Conservation (phyloP, 2,888 invertebrate species). For the Notodonta dromedarius region DNA sequence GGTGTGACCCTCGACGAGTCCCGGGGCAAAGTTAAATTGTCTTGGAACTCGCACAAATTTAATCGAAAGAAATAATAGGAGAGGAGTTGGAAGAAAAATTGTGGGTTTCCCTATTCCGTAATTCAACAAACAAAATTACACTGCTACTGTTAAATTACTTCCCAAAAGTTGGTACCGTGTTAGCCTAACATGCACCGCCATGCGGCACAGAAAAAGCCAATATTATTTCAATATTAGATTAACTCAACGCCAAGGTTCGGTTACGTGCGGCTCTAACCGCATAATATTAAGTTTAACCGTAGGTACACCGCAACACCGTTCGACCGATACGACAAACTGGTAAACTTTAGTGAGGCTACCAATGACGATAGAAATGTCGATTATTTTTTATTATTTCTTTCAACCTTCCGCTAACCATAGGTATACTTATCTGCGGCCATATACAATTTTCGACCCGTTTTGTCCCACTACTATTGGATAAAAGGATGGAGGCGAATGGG, state of each 20-base stretch:
- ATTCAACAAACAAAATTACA: constrained; percentile 21
- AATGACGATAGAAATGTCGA: not conserved
- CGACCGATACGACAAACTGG: constrained; percentile 70
- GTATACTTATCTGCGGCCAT: too few species aligned
- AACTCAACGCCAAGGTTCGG: constrained; percentile 62
- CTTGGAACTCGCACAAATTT: too few species aligned
- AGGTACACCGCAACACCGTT: constrained; percentile 77
- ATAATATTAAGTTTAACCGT: constrained; percentile 78
- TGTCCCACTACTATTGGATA: too few species aligned
- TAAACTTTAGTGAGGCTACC: constrained; percentile 52
- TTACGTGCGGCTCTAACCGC: constrained; percentile 73
- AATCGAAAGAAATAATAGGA: too few species aligned
- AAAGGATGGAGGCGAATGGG: too few species aligned
- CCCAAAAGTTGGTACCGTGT: constrained; percentile 16
- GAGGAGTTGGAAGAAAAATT: too few species aligned
- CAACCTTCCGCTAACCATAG: too few species aligned
- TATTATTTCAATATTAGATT: constrained; percentile 78
- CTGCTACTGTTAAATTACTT: constrained; percentile 46
- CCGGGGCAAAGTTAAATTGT: too few species aligned
- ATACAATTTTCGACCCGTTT: too few species aligned
- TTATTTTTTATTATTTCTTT: not conserved
- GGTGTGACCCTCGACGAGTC: too few species aligned
- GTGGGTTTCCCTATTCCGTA: constrained; percentile 1
- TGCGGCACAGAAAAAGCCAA: constrained; percentile 36
- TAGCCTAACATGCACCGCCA: constrained; percentile 4